Evolutionary conservation across 2,888 invertebrate genomes (phyloP).

Genomic region (Caenorhabditis sp.): DNA sequence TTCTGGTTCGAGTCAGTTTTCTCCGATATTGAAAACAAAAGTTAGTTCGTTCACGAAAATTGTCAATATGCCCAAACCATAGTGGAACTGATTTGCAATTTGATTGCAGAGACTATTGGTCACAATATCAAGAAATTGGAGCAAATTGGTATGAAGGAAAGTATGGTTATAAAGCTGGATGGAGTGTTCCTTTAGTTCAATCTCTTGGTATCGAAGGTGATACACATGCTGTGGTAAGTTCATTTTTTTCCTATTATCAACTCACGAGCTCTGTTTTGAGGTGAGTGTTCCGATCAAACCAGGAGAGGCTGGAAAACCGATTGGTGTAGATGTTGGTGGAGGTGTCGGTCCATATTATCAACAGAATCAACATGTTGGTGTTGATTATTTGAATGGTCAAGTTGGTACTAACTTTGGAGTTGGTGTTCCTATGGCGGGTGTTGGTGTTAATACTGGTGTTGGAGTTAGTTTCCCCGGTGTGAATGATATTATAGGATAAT

Average conservation of each 20-base stretch:
- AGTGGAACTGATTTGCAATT: not conserved
- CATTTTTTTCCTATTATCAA: too few relatives aligned
- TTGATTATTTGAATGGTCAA: conserved; percentile 60
- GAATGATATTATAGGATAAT: conserved; percentile 42
- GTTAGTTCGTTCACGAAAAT: too few relatives aligned
- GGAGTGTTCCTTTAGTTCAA: conserved; percentile 63
- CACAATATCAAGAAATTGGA: conserved; percentile 59
- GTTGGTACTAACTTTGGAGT: conserved; percentile 61
- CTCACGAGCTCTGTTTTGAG: too few relatives aligned
- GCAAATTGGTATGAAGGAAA: conserved; percentile 63
- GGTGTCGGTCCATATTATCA: conserved; percentile 66
- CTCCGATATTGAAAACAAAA: too few relatives aligned
- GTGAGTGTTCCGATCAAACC: conserved; percentile 55
- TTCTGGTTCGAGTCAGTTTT: too few relatives aligned
- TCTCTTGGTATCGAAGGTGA: conserved; percentile 64
- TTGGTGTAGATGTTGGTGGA: conserved; percentile 60
- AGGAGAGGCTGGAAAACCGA: conserved; percentile 59
- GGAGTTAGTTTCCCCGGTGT: conserved; percentile 52
- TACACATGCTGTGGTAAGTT: conserved; percentile 51
- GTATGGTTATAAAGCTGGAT: conserved; percentile 58
- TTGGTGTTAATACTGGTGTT: conserved; percentile 57
- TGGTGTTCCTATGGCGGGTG: conserved; percentile 65
- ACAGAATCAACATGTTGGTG: conserved; percentile 66
- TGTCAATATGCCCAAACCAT: too few relatives aligned
- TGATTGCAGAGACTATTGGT: conserved; percentile 62